These are phyloP conservation scores for Ormyrus nitidulus DNA, from an alignment of 2,888 invertebrate species.

Conservation along the genomic window DNA sequence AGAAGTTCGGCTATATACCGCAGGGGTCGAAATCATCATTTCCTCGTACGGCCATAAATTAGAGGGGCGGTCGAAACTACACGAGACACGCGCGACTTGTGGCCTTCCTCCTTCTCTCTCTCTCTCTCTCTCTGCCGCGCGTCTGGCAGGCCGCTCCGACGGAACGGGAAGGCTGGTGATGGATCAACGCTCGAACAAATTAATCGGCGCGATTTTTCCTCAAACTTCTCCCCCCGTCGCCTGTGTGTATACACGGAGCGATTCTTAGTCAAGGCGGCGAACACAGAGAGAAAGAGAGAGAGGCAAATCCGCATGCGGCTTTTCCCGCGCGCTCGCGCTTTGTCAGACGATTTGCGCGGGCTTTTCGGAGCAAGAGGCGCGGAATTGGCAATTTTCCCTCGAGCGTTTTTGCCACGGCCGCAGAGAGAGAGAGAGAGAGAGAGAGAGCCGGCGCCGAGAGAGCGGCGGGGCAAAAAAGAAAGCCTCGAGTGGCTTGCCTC, in stretches of 20 bases:
- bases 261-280: not conserved
- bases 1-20: constrained; percentile 31
- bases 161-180: constrained; percentile 38
- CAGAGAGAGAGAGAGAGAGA: not conserved
- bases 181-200: constrained; percentile 59
- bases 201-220: constrained; percentile 59
- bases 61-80: constrained; percentile 55
- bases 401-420: constrained; percentile 8
- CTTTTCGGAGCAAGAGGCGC: constrained; percentile 37
- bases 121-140: not conserved
- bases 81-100: constrained; percentile 14
- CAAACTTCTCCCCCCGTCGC: constrained; percentile 3
- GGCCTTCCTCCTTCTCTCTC: not conserved
- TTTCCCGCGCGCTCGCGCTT: constrained; percentile 11
- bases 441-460: not conserved
- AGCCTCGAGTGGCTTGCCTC: constrained; percentile 25
- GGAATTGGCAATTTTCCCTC: constrained; percentile 58
- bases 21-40: constrained; percentile 60
- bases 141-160: constrained; percentile 29
- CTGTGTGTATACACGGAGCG: not conserved
- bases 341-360: constrained; percentile 29
- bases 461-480: not conserved
- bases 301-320: constrained; percentile 3
- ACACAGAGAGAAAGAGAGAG: too few relatives aligned
- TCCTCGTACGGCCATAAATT: constrained; percentile 60